phyloP scores from a whole-genome alignment of 2,113 vertebrate genomes.

The Psittacara wagleri region DNA sequence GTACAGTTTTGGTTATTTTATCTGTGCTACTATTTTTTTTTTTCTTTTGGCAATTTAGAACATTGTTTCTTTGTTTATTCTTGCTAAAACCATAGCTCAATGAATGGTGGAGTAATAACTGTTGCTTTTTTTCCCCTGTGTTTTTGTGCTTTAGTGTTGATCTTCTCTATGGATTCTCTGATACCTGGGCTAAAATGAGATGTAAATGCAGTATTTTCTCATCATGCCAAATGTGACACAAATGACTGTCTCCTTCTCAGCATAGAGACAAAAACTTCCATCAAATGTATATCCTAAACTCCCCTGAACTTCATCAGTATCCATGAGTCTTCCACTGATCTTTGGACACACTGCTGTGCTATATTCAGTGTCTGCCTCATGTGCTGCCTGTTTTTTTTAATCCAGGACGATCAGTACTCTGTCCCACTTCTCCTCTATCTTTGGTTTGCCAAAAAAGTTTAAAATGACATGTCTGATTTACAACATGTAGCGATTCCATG shows the following conservation, averaged over 20 bases:
- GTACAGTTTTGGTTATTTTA: neutral
- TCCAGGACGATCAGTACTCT: constrained; percentile 9
- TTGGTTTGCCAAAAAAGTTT: constrained; percentile 63
- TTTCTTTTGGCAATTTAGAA: neutral
- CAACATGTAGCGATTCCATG: constrained; percentile 24
- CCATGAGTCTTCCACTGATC: neutral
- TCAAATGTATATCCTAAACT: neutral
- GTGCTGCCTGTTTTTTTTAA: neutral
- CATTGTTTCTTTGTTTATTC: neutral
- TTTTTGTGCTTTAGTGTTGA: neutral
- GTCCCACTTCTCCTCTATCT: neutral
- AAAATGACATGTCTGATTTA: constrained; percentile 61
- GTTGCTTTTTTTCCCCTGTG: neutral
- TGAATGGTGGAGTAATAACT: neutral
- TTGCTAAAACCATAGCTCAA: neutral
- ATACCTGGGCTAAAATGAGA: neutral
- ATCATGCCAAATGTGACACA: neutral
- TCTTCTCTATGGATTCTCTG: neutral
- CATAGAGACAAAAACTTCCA: neutral
- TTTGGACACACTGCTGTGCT: neutral
- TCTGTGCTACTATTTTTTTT: neutral
- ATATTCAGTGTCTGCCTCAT: neutral
- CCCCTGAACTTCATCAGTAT: neutral
- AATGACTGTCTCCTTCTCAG: neutral
- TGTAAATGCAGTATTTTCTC: neutral